phyloP scores from a whole-genome alignment of 2,888 invertebrate species.

The Apotomis betuletana region DNA sequence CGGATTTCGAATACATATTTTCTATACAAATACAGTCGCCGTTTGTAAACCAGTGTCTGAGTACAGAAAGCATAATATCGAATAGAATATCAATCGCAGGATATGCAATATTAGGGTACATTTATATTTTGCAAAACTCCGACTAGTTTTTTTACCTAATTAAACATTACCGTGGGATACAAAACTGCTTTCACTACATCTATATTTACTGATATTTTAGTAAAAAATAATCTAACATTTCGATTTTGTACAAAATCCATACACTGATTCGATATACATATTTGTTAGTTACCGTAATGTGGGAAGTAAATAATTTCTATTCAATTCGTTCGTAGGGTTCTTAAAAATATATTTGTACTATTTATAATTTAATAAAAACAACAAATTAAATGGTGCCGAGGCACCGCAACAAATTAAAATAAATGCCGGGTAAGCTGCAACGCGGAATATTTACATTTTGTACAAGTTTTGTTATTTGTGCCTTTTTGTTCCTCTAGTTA shows the following conservation, averaged over 20 bases:
- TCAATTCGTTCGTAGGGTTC: constrained; percentile 52
- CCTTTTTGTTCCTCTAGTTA: constrained; percentile 44
- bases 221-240: constrained; percentile 74
- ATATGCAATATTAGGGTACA: constrained; percentile 59
- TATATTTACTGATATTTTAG: constrained; percentile 64
- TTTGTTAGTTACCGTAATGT: constrained; percentile 32
- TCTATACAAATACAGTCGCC: constrained; percentile 19
- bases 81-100: constrained; percentile 63
- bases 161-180: constrained; percentile 65
- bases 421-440: constrained; percentile 51
- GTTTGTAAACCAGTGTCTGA: constrained; percentile 45
- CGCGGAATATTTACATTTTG: constrained; percentile 67
- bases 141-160: constrained; percentile 72
- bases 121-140: constrained; percentile 58
- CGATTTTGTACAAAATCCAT: constrained; percentile 76
- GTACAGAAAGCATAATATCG: constrained; percentile 65
- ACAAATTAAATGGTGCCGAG: constrained; percentile 50
- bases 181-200: constrained; percentile 68
- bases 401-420: constrained; percentile 55
- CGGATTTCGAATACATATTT: constrained; percentile 18
- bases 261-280: constrained; percentile 49
- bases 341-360: constrained; percentile 80
- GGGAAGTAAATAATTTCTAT: constrained; percentile 36
- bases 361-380: constrained; percentile 70
- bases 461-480: constrained; percentile 51